phyloP scores from a whole-genome alignment of 2,797 vertebrate genomes.

The Acestrorhynchus altus region DNA sequence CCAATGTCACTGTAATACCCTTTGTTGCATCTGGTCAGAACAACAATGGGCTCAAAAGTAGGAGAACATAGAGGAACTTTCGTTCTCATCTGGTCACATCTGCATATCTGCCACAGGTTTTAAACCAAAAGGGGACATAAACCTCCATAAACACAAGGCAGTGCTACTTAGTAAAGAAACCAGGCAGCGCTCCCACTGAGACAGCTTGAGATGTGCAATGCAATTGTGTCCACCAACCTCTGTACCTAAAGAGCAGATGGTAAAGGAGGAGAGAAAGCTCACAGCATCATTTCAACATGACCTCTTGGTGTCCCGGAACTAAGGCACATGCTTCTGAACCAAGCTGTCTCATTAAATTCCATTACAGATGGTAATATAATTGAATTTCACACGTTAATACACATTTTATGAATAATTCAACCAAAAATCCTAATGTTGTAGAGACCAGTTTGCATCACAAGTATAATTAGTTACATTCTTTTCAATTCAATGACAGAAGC shows the following conservation, averaged over 20 bases:
- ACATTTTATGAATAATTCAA: neutral
- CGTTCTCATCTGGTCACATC: slow-evolving; percentile 39
- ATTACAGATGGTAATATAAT: neutral
- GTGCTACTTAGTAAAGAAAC: slow-evolving; percentile 20
- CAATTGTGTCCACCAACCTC: slow-evolving; percentile 51
- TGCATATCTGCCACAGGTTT: slow-evolving; percentile 1
- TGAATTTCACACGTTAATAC: neutral
- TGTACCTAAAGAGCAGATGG: slow-evolving; percentile 57
- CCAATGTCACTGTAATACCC: slow-evolving; percentile 39
- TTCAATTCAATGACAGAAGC: too few relatives aligned
- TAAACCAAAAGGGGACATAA: slow-evolving; percentile 33
- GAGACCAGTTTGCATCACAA: neutral
- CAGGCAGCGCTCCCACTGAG: slow-evolving; percentile 43
- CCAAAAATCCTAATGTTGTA: neutral
- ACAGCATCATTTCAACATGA: slow-evolving; percentile 34
- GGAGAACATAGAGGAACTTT: slow-evolving; percentile 27
- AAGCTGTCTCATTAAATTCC: neutral
- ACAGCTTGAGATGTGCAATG: slow-evolving; percentile 55
- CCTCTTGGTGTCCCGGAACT: slow-evolving; percentile 6
- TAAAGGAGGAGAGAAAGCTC: slow-evolving; percentile 31
- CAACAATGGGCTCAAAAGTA: slow-evolving; percentile 25
- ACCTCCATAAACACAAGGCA: slow-evolving; percentile 42
- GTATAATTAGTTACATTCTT: too few relatives aligned
- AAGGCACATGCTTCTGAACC: slow-evolving; percentile 26
- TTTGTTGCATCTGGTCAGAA: slow-evolving; percentile 38